Conservation (phyloP, 2,113 vertebrate genomes). For the Syrrhaptes paradoxus region DNA sequence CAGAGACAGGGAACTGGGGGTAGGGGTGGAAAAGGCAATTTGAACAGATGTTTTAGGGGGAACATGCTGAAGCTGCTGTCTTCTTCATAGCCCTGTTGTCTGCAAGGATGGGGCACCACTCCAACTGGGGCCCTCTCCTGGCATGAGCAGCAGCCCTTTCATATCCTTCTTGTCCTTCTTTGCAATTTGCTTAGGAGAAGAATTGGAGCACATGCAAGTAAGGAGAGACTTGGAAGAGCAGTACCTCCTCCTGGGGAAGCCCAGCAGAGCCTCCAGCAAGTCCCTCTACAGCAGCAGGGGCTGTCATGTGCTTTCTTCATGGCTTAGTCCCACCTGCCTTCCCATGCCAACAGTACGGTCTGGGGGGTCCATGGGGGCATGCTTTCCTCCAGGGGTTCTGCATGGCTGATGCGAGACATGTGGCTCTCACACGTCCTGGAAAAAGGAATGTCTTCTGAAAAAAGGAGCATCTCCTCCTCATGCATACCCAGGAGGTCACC, state of each 20-base stretch:
- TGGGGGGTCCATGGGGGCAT: too few species aligned
- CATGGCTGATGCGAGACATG: rapidly evolving
- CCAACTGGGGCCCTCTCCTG: background rate
- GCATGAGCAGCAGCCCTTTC: background rate
- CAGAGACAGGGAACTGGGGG: rapidly evolving
- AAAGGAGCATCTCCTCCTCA: background rate
- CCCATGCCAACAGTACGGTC: background rate
- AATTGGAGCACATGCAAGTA: background rate
- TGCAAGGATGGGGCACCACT: background rate
- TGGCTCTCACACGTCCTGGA: rapidly evolving
- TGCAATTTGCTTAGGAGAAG: background rate
- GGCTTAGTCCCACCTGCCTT: too few species aligned
- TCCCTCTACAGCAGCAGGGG: background rate
- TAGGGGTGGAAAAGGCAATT: background rate
- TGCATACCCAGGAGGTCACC: background rate
- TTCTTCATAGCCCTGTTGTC: background rate
- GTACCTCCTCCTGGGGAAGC: background rate
- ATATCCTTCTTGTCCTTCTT: background rate
- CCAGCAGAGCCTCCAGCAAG: background rate
- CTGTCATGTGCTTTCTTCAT: background rate
- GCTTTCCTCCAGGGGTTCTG: background rate
- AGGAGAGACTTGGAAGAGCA: background rate
- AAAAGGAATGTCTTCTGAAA: background rate
- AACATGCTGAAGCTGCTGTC: background rate
- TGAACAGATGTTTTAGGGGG: background rate